phyloP scores from a whole-genome alignment of 1,140 invertebrate species.

The Drosophila funebris region DNA sequence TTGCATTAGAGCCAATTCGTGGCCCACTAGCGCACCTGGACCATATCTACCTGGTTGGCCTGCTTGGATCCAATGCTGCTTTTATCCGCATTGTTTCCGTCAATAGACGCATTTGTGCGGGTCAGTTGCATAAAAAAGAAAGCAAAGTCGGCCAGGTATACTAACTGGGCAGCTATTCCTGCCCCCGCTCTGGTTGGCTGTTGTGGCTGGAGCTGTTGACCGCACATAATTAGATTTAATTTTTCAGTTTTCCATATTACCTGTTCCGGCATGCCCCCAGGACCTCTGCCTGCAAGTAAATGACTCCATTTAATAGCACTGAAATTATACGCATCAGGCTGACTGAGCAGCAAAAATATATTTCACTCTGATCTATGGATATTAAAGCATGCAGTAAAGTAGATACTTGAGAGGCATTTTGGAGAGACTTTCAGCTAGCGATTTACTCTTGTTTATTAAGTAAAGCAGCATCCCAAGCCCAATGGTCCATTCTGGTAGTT shows the following conservation, averaged over 20 bases:
- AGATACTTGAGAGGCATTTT: slow-evolving; percentile 7
- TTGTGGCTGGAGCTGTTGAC: slow-evolving; percentile 34
- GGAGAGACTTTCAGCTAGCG: slow-evolving; percentile 4
- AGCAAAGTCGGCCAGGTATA: slow-evolving; percentile 23
- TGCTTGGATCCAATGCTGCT: slow-evolving; percentile 37
- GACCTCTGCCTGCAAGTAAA: slow-evolving; percentile 40
- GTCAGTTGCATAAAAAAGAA: slow-evolving; percentile 75
- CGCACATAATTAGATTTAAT: slow-evolving; percentile 79
- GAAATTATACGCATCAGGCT: slow-evolving; percentile 15
- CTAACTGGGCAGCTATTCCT: neutral
- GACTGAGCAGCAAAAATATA: slow-evolving; percentile 9
- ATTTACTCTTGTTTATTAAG: slow-evolving; percentile 28
- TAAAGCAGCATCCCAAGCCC: neutral
- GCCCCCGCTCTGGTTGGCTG: neutral
- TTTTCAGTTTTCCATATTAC: slow-evolving; percentile 45
- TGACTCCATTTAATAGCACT: slow-evolving; percentile 43
- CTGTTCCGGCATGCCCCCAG: neutral
- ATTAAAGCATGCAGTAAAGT: slow-evolving; percentile 30
- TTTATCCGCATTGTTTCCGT: slow-evolving; percentile 76
- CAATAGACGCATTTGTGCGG: slow-evolving; percentile 80
- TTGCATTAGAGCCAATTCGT: slow-evolving; percentile 54
- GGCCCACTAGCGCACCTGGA: slow-evolving; percentile 48
- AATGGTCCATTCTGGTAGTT: slow-evolving; percentile 26
- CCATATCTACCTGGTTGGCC: slow-evolving; percentile 8
- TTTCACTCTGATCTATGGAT: slow-evolving; percentile 26